A percentile compares a stretch with the other conserved stretches of the same genome.
Conservation (phyloP, 2,888 invertebrate species). For the Stratiomys singularior region DNA sequence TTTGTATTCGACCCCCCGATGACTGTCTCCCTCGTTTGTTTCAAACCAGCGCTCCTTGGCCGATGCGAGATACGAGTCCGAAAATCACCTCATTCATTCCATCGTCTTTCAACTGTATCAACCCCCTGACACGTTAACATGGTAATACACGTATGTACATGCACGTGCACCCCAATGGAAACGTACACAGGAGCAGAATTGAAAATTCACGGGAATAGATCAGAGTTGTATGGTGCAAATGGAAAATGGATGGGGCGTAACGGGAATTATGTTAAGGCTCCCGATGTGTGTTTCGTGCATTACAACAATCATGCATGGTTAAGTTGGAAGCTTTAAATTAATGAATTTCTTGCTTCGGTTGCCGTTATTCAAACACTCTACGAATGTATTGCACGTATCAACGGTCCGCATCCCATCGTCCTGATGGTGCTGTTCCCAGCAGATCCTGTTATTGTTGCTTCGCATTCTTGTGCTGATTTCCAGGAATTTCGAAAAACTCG, state of each 20-base stretch:
- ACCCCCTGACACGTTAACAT: neutral
- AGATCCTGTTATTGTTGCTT: slow-evolving; percentile 32
- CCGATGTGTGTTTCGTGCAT: slow-evolving; percentile 28
- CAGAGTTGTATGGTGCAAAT: slow-evolving; percentile 9
- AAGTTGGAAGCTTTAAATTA: slow-evolving; percentile 45
- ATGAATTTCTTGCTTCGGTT: slow-evolving; percentile 41
- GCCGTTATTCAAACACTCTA: slow-evolving; percentile 30
- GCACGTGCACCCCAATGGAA: neutral
- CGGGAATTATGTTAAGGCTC: slow-evolving; percentile 28
- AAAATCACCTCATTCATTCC: neutral
- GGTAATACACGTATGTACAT: neutral
- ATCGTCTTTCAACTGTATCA: neutral
- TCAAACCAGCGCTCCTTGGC: too few relatives aligned
- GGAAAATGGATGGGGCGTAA: slow-evolving; percentile 30
- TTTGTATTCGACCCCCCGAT: too few relatives aligned
- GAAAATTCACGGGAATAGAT: neutral
- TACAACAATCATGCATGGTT: slow-evolving; percentile 43
- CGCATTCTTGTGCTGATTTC: neutral
- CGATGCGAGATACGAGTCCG: neutral
- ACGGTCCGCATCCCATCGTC: neutral
- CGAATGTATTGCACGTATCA: neutral
- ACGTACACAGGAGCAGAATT: neutral
- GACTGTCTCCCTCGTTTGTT: too few relatives aligned
- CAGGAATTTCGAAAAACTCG: neutral
- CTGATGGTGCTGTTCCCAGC: slow-evolving; percentile 19